Percentiles rank a stretch among this genome's conserved stretches.
These are phyloP conservation scores for Geophilus truncorum DNA, from an alignment of 2,888 invertebrate genomes.

Conservation along the genomic window DNA sequence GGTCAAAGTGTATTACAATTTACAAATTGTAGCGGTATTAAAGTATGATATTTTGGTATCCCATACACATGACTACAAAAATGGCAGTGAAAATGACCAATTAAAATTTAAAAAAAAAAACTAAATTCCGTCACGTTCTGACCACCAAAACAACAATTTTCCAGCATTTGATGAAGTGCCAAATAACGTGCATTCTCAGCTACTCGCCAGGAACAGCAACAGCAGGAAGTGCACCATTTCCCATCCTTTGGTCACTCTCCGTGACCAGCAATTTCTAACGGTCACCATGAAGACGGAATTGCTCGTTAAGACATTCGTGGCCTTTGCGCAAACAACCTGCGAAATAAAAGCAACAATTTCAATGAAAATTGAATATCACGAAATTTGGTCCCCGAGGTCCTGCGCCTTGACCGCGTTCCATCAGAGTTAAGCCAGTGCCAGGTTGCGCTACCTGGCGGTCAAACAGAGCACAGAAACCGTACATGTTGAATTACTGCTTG, in stretches of 20 bases:
- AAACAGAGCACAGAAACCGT: not conserved
- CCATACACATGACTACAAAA: too few relatives aligned
- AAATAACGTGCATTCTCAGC: not conserved
- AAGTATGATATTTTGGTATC: too few relatives aligned
- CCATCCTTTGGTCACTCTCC: not conserved
- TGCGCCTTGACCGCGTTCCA: slow-evolving; percentile 20
- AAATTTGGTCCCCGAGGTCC: not conserved
- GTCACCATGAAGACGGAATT: not conserved
- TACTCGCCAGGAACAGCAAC: slow-evolving; percentile 13
- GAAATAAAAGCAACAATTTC: not conserved
- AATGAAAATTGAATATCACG: not conserved
- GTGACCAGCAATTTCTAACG: slow-evolving; percentile 11
- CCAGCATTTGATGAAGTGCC: too few relatives aligned
- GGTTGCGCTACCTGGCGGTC: slow-evolving; percentile 18
- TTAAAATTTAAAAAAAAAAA: not conserved
- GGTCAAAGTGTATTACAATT: too few relatives aligned
- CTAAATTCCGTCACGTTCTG: too few relatives aligned
- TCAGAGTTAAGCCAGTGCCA: not conserved
- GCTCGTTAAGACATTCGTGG: not conserved
- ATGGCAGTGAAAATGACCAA: too few relatives aligned
- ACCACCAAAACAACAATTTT: not conserved
- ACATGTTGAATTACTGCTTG: slow-evolving; percentile 7
- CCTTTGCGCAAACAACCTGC: not conserved
- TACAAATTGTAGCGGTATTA: too few relatives aligned
- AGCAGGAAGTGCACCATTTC: not conserved